A percentile compares a stretch with the other conserved stretches of the same genome.
These are phyloP conservation scores for Enteromius radiatus DNA, from an alignment of 2,797 vertebrate species.

Conservation along the genomic window DNA sequence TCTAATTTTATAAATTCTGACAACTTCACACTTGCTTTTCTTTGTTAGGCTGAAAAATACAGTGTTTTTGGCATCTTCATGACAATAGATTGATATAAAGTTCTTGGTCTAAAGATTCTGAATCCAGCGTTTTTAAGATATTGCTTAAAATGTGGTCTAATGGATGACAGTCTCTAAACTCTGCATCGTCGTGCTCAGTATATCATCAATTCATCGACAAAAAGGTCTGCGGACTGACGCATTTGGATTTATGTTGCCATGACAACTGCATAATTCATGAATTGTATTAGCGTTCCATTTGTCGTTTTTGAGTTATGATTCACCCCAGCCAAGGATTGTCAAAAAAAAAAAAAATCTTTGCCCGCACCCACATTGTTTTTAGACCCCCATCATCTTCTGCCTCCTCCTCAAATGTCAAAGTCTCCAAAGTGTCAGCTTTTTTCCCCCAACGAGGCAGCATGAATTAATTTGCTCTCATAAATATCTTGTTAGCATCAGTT, in stretches of 20 bases:
- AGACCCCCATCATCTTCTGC: conserved; percentile 48
- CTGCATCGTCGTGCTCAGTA: conserved; percentile 61
- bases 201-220: conserved; percentile 81
- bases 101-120: conserved; percentile 32
- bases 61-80: conserved; percentile 17
- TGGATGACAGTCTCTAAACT: conserved; percentile 50
- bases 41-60: not conserved
- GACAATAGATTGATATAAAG: conserved; percentile 18
- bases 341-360: conserved; percentile 53
- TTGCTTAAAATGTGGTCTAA: conserved; percentile 24
- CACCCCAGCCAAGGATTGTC: conserved; percentile 66
- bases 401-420: conserved; percentile 56
- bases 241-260: conserved; percentile 82
- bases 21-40: not conserved
- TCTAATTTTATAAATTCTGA: conserved; percentile 34
- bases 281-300: conserved; percentile 82
- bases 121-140: conserved; percentile 25
- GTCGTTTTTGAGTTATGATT: conserved; percentile 80
- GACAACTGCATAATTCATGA: conserved; percentile 85
- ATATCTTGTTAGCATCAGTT: conserved; percentile 66
- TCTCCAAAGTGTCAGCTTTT: conserved; percentile 57
- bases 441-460: conserved; percentile 43
- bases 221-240: conserved; percentile 70
- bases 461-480: conserved; percentile 64
- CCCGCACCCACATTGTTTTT: conserved; percentile 53